phyloP scores from a whole-genome alignment of 2,113 vertebrate species.

The Stercorarius parasiticus region DNA sequence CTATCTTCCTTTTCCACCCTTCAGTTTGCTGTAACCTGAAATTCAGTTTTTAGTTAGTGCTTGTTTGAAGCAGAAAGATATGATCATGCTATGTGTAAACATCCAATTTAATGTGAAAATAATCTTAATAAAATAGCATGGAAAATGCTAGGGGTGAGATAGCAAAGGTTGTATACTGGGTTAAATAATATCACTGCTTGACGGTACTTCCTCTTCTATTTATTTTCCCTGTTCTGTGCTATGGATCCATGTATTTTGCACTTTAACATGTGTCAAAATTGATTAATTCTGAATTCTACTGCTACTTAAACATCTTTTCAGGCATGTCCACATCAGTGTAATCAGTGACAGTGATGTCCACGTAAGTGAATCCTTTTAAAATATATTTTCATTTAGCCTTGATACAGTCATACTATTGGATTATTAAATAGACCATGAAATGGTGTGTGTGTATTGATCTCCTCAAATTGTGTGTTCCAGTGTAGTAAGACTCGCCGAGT shows the following conservation, averaged over 20 bases:
- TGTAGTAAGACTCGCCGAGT: background rate
- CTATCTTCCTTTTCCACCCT: conserved; percentile 1
- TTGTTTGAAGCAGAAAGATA: conserved; percentile 1
- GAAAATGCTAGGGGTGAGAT: background rate
- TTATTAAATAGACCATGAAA: conserved; percentile 5
- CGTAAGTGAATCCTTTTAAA: background rate
- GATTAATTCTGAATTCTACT: conserved; percentile 20
- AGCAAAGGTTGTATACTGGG: background rate
- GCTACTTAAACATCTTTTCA: conserved; percentile 21
- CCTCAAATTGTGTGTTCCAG: background rate
- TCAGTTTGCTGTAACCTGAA: background rate
- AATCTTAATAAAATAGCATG: background rate
- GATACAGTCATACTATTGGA: background rate
- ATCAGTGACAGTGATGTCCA: background rate
- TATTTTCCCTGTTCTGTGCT: background rate
- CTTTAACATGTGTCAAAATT: background rate
- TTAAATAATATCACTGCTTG: background rate
- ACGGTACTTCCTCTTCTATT: background rate
- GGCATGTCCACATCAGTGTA: background rate
- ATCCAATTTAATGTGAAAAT: background rate
- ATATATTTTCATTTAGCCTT: background rate
- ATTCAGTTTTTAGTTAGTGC: background rate
- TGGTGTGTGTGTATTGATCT: background rate
- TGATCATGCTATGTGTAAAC: background rate
- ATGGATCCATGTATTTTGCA: background rate